Percentiles rank a stretch among this genome's conserved stretches.
Conservation (phyloP, 2,113 vertebrate genomes). For the Leiothrix lutea region DNA sequence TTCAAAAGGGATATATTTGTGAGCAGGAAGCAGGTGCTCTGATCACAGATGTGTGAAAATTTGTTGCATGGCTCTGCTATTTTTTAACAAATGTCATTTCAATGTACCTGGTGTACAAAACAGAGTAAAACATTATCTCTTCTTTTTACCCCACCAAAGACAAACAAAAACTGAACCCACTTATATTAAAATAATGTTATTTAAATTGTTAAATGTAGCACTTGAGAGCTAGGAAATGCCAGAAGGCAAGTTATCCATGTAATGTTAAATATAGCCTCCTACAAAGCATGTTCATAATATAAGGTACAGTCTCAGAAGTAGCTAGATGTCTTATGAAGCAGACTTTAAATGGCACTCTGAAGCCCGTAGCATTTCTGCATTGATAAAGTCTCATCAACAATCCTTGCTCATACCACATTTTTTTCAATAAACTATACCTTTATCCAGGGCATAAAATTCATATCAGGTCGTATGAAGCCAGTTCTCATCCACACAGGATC, state of each 20-base stretch:
- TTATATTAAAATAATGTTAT: neutral
- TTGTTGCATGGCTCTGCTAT: neutral
- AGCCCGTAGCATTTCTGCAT: neutral
- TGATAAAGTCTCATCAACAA: neutral
- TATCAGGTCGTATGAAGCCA: neutral
- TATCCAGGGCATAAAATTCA: neutral
- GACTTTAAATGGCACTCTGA: neutral
- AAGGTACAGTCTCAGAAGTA: neutral
- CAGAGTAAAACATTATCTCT: neutral
- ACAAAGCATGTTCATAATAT: neutral
- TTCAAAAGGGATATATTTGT: neutral
- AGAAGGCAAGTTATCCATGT: neutral
- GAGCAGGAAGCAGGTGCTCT: neutral
- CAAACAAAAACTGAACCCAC: neutral
- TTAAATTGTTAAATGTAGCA: neutral
- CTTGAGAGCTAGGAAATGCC: neutral
- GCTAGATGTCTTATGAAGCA: neutral
- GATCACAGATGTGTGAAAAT: neutral
- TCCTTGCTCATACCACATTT: neutral
- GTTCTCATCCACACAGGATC: neutral
- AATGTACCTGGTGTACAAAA: neutral
- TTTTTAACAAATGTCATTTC: neutral
- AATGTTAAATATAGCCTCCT: neutral
- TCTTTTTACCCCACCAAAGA: neutral
- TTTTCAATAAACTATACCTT: neutral